Percentiles rank a stretch among this genome's conserved stretches.
phyloP scores from a whole-genome alignment of 2,113 vertebrate species.

The Electrona antarctica region DNA sequence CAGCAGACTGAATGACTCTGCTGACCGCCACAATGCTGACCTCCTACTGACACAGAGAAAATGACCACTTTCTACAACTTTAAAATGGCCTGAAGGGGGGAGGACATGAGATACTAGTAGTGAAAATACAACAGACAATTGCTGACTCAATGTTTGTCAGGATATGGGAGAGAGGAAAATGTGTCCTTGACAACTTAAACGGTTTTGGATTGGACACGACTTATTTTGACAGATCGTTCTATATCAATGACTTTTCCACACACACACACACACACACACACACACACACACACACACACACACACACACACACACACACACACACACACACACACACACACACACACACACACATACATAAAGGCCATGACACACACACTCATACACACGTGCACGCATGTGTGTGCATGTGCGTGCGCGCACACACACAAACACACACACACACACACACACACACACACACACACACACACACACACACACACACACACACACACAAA shows the following conservation, averaged over 20 bases:
- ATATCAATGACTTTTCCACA: constrained; percentile 62
- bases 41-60: constrained; percentile 70
- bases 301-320: constrained; percentile 1
- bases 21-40: constrained; percentile 66
- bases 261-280: constrained; percentile 1
- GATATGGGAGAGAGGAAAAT: constrained; percentile 64
- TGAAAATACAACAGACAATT: constrained; percentile 68
- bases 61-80: constrained; percentile 73
- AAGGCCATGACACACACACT: not conserved
- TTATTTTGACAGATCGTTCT: constrained; percentile 70
- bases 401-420: no score
- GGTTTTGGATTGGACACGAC: constrained; percentile 69
- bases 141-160: constrained; percentile 73
- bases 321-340: constrained; percentile 22
- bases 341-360: not conserved
- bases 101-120: constrained; percentile 48
- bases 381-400: no score
- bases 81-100: constrained; percentile 59
- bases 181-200: constrained; percentile 74
- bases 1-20: constrained; percentile 49
- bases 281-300: constrained; percentile 28
- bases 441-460: no score
- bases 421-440: not conserved
- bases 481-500: not conserved
- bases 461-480: no score